phyloP scores from a whole-genome alignment of 2,113 vertebrate species.

The Anhinga rufa region DNA sequence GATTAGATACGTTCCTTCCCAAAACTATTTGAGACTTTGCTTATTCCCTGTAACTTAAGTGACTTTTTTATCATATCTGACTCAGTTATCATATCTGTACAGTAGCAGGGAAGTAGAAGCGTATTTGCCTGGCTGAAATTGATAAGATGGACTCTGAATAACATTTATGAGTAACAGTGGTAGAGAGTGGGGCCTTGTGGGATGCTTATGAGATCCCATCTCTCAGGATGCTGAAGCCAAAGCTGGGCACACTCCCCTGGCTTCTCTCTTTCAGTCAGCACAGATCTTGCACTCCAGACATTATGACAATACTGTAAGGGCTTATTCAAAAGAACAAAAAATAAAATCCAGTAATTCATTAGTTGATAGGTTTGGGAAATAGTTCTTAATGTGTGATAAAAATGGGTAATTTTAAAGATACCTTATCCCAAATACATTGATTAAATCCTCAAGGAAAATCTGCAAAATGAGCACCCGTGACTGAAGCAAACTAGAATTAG shows the following conservation, averaged over 20 bases:
- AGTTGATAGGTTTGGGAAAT: neutral
- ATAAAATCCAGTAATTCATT: neutral
- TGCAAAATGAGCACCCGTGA: neutral
- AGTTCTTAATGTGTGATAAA: neutral
- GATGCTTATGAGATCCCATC: neutral
- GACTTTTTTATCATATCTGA: neutral
- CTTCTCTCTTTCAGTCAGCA: neutral
- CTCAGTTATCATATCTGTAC: neutral
- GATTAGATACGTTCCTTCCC: neutral
- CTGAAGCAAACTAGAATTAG: neutral
- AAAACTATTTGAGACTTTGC: neutral
- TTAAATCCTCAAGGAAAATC: neutral
- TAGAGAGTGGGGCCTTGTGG: neutral
- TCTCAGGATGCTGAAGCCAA: neutral
- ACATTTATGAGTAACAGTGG: neutral
- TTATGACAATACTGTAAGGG: neutral
- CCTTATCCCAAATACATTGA: neutral
- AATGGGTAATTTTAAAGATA: neutral
- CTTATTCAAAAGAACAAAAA: neutral
- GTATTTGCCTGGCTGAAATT: neutral
- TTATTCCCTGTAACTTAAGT: neutral
- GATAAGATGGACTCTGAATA: neutral
- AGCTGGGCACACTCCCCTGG: neutral
- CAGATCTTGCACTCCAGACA: neutral
- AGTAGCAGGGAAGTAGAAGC: neutral